phyloP scores from a whole-genome alignment of 2,888 invertebrate genomes.

The Pristionchus mayeri region DNA sequence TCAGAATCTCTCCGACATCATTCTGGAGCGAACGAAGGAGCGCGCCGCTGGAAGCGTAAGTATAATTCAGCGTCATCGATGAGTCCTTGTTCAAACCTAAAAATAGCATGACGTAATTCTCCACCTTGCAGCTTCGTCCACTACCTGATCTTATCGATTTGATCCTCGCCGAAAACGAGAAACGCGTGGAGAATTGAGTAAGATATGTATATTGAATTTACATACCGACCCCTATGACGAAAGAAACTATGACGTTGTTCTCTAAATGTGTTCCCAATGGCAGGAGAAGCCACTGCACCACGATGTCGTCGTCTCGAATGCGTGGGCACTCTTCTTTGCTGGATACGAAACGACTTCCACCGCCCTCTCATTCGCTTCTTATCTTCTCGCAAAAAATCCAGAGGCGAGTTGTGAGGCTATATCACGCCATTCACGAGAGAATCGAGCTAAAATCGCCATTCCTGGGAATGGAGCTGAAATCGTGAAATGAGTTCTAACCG shows the following conservation, averaged over 20 bases:
- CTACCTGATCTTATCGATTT: too few species aligned
- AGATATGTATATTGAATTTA: neutral
- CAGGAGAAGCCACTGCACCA: conserved; percentile 36
- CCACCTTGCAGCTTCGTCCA: conserved; percentile 13
- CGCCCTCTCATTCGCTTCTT: conserved; percentile 77
- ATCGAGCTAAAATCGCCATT: too few species aligned
- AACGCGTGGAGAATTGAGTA: conserved; percentile 7
- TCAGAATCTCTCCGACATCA: neutral
- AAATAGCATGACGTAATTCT: conserved; percentile 47
- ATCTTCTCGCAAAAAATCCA: conserved; percentile 77
- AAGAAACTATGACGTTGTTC: neutral
- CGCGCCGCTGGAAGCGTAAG: conserved; percentile 5
- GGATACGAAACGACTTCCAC: conserved; percentile 78
- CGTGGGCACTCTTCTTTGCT: too few species aligned
- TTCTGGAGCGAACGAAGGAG: neutral
- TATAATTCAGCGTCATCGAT: neutral
- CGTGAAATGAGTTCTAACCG: too few species aligned
- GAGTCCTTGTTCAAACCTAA: conserved; percentile 30
- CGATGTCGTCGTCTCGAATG: conserved; percentile 43
- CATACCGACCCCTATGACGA: neutral
- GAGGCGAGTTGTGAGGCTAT: conserved; percentile 73
- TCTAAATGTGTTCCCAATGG: too few species aligned
- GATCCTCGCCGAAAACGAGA: too few species aligned
- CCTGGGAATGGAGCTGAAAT: too few species aligned
- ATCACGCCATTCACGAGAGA: too few species aligned